phyloP scores from a whole-genome alignment of 1,140 invertebrate genomes.

The Drosophila fuyamai region DNA sequence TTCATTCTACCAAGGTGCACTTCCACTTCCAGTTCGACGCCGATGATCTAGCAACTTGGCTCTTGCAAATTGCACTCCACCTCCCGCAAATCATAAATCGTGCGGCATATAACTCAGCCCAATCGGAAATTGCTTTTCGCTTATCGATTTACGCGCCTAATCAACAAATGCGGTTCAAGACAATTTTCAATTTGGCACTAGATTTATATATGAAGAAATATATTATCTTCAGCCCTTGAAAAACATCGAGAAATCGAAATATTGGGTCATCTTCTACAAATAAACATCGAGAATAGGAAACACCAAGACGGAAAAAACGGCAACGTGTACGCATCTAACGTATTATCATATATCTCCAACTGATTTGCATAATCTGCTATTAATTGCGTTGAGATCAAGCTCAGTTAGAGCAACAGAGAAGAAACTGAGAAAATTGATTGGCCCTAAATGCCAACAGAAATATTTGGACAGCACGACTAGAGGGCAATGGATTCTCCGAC shows the following conservation, averaged over 20 bases:
- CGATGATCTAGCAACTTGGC: slow-evolving; percentile 56
- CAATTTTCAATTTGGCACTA: slow-evolving; percentile 74
- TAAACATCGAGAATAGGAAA: background rate
- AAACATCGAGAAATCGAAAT: slow-evolving; percentile 1
- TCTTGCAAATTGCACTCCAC: slow-evolving; percentile 64
- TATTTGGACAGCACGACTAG: slow-evolving; percentile 66
- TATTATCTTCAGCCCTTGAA: background rate
- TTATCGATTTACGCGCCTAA: slow-evolving; percentile 80
- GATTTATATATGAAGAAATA: background rate
- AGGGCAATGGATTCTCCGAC: slow-evolving; percentile 41
- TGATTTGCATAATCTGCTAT: slow-evolving; percentile 82
- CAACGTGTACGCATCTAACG: slow-evolving; percentile 27
- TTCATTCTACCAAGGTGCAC: slow-evolving; percentile 8
- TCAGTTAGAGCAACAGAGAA: slow-evolving; percentile 19
- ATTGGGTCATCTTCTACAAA: slow-evolving; percentile 18
- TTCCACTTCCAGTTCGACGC: slow-evolving; percentile 19
- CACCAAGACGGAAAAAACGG: slow-evolving; percentile 30
- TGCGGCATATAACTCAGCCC: slow-evolving; percentile 71
- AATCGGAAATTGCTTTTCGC: slow-evolving; percentile 80
- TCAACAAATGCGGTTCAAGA: slow-evolving; percentile 55
- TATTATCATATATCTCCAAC: slow-evolving; percentile 47
- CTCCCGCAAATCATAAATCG: slow-evolving; percentile 64
- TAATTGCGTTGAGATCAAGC: slow-evolving; percentile 73
- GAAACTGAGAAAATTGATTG: slow-evolving; percentile 65
- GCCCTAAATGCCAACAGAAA: slow-evolving; percentile 67